phyloP scores from a whole-genome alignment of 2,888 invertebrate genomes.

The Chymomyza procnemis region DNA sequence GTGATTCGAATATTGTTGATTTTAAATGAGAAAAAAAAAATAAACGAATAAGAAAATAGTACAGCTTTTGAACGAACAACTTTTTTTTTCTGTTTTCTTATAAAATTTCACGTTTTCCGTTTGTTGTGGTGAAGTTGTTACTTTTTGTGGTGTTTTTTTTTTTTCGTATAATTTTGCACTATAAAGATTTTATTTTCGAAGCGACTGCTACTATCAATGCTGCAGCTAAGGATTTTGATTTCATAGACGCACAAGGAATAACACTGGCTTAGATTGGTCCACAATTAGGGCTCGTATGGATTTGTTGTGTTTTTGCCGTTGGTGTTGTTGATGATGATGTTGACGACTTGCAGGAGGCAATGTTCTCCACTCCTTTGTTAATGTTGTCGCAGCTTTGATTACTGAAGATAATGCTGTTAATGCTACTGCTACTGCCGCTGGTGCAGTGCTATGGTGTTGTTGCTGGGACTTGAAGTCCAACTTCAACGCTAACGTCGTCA shows the following conservation, averaged over 20 bases:
- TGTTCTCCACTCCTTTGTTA: conserved; percentile 4
- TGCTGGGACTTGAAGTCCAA: conserved; percentile 33
- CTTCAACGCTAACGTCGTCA: conserved; percentile 56
- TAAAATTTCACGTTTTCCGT: background rate
- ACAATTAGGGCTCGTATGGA: background rate
- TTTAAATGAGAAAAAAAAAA: conserved; percentile 11
- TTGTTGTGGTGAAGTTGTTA: too few species aligned
- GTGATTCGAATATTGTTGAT: background rate
- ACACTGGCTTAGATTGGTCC: background rate
- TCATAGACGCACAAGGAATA: background rate
- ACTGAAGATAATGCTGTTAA: conserved; percentile 4
- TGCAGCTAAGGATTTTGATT: background rate
- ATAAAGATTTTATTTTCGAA: background rate
- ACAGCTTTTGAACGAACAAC: conserved; percentile 33
- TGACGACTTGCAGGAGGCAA: background rate
- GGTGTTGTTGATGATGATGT: background rate
- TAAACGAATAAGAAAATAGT: conserved; percentile 15
- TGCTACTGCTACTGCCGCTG: background rate
- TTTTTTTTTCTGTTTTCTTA: conserved; percentile 8
- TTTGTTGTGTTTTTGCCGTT: background rate
- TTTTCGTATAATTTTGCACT: background rate
- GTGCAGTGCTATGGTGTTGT: background rate
- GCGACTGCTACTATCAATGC: background rate
- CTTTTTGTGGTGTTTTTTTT: background rate
- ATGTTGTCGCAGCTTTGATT: conserved; percentile 32